These are phyloP conservation scores for Cydia amplana DNA, from an alignment of 1,140 invertebrate species.

Conservation along the genomic window DNA sequence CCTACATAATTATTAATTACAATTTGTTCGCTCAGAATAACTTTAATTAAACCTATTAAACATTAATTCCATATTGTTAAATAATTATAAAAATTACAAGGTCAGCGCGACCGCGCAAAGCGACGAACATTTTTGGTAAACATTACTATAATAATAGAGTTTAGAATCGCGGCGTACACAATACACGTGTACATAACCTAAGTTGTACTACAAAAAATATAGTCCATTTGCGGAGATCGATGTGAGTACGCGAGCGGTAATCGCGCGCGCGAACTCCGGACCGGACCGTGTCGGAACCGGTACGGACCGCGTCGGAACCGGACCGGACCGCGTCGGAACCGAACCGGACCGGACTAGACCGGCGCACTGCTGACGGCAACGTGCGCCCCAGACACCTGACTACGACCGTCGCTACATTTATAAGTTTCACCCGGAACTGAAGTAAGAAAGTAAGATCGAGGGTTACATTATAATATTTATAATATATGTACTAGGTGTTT, in stretches of 20 bases:
- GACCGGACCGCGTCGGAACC: neutral
- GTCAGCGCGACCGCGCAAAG: conserved; percentile 11
- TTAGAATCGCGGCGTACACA: conserved; percentile 12
- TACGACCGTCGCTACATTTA: conserved; percentile 4
- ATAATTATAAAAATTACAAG: conserved; percentile 3
- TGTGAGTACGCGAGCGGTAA: neutral
- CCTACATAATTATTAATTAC: conserved; percentile 31
- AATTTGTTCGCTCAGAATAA: conserved; percentile 26
- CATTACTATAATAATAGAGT: conserved; percentile 7
- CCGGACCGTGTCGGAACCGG: neutral
- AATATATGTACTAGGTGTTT: neutral
- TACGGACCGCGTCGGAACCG: neutral
- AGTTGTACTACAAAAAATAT: conserved; percentile 29
- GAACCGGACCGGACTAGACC: neutral
- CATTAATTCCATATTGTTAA: conserved; percentile 26
- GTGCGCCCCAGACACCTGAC: neutral
- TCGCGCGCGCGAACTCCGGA: neutral
- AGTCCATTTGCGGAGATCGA: conserved; percentile 20
- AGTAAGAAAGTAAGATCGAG: neutral
- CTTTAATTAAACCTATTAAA: conserved; percentile 26
- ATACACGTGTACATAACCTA: conserved; percentile 20
- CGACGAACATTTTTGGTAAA: conserved; percentile 24
- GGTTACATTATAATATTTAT: neutral
- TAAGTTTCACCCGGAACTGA: neutral
- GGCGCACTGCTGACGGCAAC: conserved; percentile 8